These are phyloP conservation scores for Ptychochromis oligacanthus DNA, from an alignment of 2,113 vertebrate species.

Conservation along the genomic window DNA sequence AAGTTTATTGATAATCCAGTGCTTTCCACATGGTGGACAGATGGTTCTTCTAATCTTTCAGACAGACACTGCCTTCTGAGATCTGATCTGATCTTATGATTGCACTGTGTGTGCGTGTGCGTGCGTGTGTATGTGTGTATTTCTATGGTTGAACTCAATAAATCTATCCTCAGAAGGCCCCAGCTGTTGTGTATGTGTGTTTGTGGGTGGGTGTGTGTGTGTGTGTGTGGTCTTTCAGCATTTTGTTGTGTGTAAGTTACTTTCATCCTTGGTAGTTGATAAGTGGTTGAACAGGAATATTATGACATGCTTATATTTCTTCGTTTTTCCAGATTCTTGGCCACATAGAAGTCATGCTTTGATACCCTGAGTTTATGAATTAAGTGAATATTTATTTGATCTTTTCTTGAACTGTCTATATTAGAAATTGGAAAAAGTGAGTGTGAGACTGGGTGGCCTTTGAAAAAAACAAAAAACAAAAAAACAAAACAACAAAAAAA, in stretches of 20 bases:
- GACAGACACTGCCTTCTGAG: constrained; percentile 71
- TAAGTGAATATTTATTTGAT: constrained; percentile 2
- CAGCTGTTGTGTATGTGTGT: constrained; percentile 24
- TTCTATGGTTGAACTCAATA: constrained; percentile 41
- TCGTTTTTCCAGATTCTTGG: background rate
- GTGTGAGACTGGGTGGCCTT: background rate
- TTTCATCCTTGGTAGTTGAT: constrained; percentile 25
- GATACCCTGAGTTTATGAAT: background rate
- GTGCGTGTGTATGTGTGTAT: background rate
- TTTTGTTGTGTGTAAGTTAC: constrained; percentile 22
- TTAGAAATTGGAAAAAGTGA: background rate
- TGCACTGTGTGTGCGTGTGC: background rate
- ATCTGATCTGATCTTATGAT: constrained; percentile 68
- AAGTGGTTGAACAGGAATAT: constrained; percentile 3
- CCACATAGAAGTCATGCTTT: background rate
- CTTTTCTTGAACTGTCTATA: background rate
- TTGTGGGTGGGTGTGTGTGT: background rate
- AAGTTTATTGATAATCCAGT: constrained; percentile 66
- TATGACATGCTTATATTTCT: constrained; percentile 24
- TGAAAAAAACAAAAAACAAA: background rate
- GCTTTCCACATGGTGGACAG: constrained; percentile 68
- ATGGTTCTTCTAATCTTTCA: constrained; percentile 74
- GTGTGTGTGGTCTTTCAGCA: background rate
- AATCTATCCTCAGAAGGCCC: constrained; percentile 39
- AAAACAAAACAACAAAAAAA: background rate